Evolutionary conservation across 2,888 invertebrate species (phyloP), one percentile per base, ranked within the genome.

Genomic region (Mesorhabditis sp.): DNA sequence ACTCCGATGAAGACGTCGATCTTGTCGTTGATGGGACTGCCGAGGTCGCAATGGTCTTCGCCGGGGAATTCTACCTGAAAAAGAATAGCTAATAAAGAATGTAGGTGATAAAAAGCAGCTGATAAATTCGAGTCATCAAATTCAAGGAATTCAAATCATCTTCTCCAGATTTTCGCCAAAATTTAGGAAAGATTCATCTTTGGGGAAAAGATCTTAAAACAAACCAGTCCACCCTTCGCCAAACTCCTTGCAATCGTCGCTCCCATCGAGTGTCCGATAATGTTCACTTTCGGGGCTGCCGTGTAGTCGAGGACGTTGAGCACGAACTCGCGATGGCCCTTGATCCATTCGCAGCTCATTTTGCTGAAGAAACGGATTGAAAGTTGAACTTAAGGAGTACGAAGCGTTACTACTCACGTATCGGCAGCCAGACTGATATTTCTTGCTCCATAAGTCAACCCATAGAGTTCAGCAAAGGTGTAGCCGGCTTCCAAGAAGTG

Each of bases 381-480:
- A 28, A 28, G 28, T 28, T 28, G 28, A 28, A 28, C 28, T 28
- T 28, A 28, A 28, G 28, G 28, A 28, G 28, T 28, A 28, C 28
- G n/a, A n/a, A 2, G 28, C 28, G 28, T 28, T 28, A 28, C 28
- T 28, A 69, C 64, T 45, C 43, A 77, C 75, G 71, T 77, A 4
- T 64, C 70, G 66, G 73, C 72, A 0, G 82, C 76, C 61, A 76
- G 69, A 3, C 67, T 63, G 42, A 80, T 71, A 62, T 80, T 74
- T 43, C 79, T 65, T 13, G 76, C 78, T 6, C 82, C 82, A 67
- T 81, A 83, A 13, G 83, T 83, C 15, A 81, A 72, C 10, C 81
- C 83, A 69, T 83, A 83, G 10, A 83, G 70, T 66, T 82, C 81
- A 7, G 76, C 71, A 0, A 70, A 28, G n/a, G 72, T 70, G 69